These are phyloP conservation scores for Brachyhypopomus gauderio DNA, from an alignment of 2,113 vertebrate species.

Conservation along the genomic window DNA sequence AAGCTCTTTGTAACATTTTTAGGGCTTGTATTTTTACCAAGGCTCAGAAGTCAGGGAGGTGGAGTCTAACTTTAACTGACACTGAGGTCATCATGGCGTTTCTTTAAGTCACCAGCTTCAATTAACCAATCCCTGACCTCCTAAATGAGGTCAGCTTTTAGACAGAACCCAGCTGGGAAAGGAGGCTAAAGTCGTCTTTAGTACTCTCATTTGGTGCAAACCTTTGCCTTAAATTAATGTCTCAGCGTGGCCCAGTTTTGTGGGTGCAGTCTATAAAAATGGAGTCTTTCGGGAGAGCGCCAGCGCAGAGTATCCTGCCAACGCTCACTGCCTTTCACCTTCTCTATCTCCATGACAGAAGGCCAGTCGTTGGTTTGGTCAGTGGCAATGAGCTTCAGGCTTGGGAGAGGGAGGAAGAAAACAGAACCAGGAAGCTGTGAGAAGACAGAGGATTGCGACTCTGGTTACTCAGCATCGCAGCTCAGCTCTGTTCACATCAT, in stretches of 20 bases:
- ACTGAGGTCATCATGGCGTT: slow-evolving; percentile 21
- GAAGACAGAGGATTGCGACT: neutral
- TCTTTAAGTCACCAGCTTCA: slow-evolving; percentile 34
- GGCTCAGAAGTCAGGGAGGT: slow-evolving; percentile 17
- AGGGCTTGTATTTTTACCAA: slow-evolving; percentile 17
- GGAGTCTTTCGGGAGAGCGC: neutral
- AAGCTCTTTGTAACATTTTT: slow-evolving; percentile 34
- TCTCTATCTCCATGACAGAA: slow-evolving; percentile 14
- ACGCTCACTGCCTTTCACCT: neutral
- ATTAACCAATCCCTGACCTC: slow-evolving; percentile 52
- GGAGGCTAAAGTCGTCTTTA: slow-evolving; percentile 42
- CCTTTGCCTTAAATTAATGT: slow-evolving; percentile 27
- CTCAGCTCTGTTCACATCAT: neutral
- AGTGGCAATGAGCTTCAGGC: slow-evolving; percentile 1
- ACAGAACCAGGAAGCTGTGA: neutral
- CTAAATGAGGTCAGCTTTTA: slow-evolving; percentile 45
- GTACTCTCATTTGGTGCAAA: slow-evolving; percentile 25
- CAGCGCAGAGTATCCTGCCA: neutral
- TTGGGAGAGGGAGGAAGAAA: neutral
- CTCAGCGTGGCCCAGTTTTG: slow-evolving; percentile 36
- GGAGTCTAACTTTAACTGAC: slow-evolving; percentile 49
- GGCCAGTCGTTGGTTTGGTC: slow-evolving; percentile 10
- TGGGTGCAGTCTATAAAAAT: slow-evolving; percentile 15
- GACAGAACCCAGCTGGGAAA: slow-evolving; percentile 34
- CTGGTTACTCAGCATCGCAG: neutral